These are phyloP conservation scores for Margarornis squamiger DNA, from an alignment of 2,797 vertebrate species.

Conservation along the genomic window DNA sequence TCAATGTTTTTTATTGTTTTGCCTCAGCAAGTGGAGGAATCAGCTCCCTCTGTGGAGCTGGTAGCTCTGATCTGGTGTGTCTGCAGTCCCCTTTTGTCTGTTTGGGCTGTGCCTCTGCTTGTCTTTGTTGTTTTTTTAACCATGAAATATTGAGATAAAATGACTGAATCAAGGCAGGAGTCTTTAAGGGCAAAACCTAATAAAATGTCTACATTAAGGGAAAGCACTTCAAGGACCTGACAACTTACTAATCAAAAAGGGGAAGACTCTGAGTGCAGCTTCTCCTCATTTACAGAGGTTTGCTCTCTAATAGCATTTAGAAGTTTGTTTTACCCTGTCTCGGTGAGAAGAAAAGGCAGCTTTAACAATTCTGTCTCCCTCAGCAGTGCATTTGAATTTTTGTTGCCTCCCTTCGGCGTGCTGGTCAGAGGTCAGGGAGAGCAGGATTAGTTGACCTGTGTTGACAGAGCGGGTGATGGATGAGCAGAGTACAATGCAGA, in stretches of 20 bases:
- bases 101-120: not conserved
- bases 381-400: conserved; percentile 57
- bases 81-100: conserved; percentile 5
- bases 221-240: not conserved
- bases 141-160: conserved; percentile 3
- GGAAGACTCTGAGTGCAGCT: not conserved
- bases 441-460: conserved; percentile 71
- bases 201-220: not conserved
- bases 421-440: conserved; percentile 65
- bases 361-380: conserved; percentile 67
- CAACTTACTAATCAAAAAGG: conserved; percentile 32
- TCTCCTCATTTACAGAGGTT: conserved; percentile 16
- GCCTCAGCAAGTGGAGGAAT: not conserved
- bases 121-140: not conserved
- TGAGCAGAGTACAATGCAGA: conserved; percentile 52
- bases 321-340: conserved; percentile 60
- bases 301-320: conserved; percentile 27
- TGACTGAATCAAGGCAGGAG: not conserved
- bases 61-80: not conserved
- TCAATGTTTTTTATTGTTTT: not conserved
- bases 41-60: not conserved
- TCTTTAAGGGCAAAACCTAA: conserved; percentile 41
- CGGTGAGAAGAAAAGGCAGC: conserved; percentile 35
- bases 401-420: conserved; percentile 31
- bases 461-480: conserved; percentile 76